Evolutionary conservation across 1,140 invertebrate species (phyloP), one percentile per base, ranked within the genome.

Genomic region (Caenorhabditis brenneri): DNA sequence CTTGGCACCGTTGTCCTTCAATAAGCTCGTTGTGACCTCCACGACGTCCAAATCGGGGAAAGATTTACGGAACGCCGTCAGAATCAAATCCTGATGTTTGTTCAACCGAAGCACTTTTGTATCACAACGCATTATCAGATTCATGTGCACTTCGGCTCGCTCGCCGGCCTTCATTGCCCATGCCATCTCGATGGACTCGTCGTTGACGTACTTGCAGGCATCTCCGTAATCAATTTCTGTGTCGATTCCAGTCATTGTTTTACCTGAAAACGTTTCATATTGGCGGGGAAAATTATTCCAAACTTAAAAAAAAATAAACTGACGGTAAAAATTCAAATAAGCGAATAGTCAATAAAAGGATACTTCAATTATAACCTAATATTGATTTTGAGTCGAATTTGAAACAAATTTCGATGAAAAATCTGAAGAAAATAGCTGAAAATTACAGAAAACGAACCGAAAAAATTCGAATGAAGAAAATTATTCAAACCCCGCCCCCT

Each of bases 101-200:
- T 86, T 82, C 19, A 86, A 39, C 0, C 55, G 33, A 10, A 86
- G 74, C 15, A 55, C 78, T 48, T 29, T 5, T 2, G 84, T 86
- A 42, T 86, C 82, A 48, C 81, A 84, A 1, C 60, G 39, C 82
- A 84, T 78, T n/a, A 86, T 55, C 49, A 86, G 82, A 55, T 86
- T 86, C 81, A 86, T 86, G 39, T 86, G 84, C 36, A 86, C 58
- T 74, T 86, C 84, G 19, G 84, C 58, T 48, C 82, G 33, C 22
- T 86, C 84, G 5, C 69, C 84, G n/a, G 84, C 81, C 49, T 86
- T 83, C 46, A 80, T 60, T 0, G 82, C 84, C 84, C 84, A 86
- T 15, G 84, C 84, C 69, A 86, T 79, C 39, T 86, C 84, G n/a
- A 86, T 84, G 0, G 81, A 80, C 29, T 82, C 81, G 46, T 86